Evolutionary conservation across 92 coral and sea anemone species (phyloP), one percentile per base, ranked within the genome.

Genomic region (Siderastrea radians): DNA sequence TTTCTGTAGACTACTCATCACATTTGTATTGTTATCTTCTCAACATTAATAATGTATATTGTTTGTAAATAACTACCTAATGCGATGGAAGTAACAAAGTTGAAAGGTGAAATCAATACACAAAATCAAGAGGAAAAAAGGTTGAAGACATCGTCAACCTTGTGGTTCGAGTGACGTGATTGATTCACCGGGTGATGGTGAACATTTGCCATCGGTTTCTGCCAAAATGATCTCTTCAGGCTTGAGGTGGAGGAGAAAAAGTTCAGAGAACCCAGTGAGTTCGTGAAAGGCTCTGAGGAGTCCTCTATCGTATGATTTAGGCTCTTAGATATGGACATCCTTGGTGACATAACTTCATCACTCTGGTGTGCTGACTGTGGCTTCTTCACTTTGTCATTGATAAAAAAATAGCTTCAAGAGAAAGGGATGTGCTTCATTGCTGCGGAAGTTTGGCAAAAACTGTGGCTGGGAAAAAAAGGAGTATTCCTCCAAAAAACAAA

Each of bases 401-500:
- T 60, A 26, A 75, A 86, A 70, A 58, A 77, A 86, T 74, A 38
- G 77, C 38, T 47, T 66, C 45, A 63, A 66, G 83, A 63, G 53
- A 57, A 91, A 79, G 62, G 94, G 94, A 13, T 88, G 88, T 88
- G 85, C 85, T 46, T 91, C 94, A 44, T 55, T 54, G 54, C 87
- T 92, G 26, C 57, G 80, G 68, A 80, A 88, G 15, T 53, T 78
- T 8, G 88, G 92, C 76, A 72, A 78, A 53, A 72, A 50, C 83
- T 92, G 90, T 87, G 92, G 87, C 63, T 92, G 90, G 92, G 72
- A 58, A 77, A 43, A 67, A 11, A 82, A 68, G 87, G 67, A 5
- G 0, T 81, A 16, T 65, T 44, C 85, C 6, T 81, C 92, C 19
- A 83, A 88, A 57, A 83, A 82, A 55, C 74, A 85, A 54, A 62